Evolutionary conservation across 2,888 invertebrate species (phyloP), one percentile per base, ranked within the genome.

Genomic region (Syritta pipiens): DNA sequence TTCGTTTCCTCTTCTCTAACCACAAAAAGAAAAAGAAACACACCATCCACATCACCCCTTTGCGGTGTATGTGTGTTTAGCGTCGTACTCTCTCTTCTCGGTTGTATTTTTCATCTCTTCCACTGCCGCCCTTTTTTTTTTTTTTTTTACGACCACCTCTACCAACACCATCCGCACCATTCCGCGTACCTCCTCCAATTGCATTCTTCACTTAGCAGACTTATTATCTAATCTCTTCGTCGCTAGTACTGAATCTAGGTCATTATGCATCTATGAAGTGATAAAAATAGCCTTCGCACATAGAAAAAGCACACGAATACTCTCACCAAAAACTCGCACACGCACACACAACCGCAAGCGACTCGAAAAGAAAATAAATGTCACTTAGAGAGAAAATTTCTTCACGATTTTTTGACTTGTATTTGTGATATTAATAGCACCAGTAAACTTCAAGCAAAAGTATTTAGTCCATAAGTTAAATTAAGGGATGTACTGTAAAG

Each of bases 191-290:
- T 44, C 72, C 67, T 79, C 65, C 67, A 79, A 79, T 74, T 79
- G 79, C 67, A 74, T 79, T 79, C 67, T 55, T 67, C 67, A 79
- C 79, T 79, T 57, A 79, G 74, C 67, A 79, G 79, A 79, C 79
- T 79, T 79, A 74, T 79, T 79, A 79, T 79, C 79, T 74, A 79
- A 79, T 79, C 79, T 79, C 67, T 79, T 79, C 62, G 67, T 30
- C 40, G 77, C 72, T 42, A 74, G 79, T 26, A 74, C 67, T 68
- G 79, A 79, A 79, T 79, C 79, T 79, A 68, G 79, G 79, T 79
- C 79, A 79, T 79, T 79, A 79, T 79, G 79, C 79, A 79, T 79
- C 79, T 79, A 37, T 79, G 79, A 79, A 74, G 79, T 74, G 79
- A 79, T 79, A 79, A 79, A 79, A 79, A 79, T 79, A 79, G 62